Evolutionary conservation across 2,888 invertebrate genomes (phyloP), one percentile per base, ranked within the genome.

Genomic region (Microctonus brassicae): DNA sequence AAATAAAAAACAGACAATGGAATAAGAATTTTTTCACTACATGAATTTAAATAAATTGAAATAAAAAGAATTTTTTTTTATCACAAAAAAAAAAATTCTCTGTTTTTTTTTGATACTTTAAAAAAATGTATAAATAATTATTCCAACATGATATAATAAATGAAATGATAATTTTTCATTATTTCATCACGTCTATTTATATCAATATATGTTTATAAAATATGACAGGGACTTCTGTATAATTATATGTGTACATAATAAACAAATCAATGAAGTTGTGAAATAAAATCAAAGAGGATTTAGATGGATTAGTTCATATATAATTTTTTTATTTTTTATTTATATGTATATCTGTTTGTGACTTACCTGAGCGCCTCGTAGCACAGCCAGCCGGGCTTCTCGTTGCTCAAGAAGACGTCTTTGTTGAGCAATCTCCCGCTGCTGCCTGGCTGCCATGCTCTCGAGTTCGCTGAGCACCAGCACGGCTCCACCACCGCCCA

Each of bases 391-490:
- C 79, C 84, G 86, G 93, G 93, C 79, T 89, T 97, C 97, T 88
- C 97, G 96, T 88, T 97, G 96, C 89, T 97, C 97, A 83, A 98
- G 92, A 90, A 96, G 97, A 87, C 97, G 93, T 88, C 86, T 83
- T 91, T 98, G 98, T 86, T 95, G 94, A 91, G 97, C 97, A 88
- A 98, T 97, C 92, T 98, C 97, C 90, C 97, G 95, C 91, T 98
- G 97, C 91, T 98, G 98, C 86, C 97, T 92, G 88, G 96, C 92
- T 88, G 98, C 98, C 97, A 98, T 97, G 89, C 97, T 97, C 91
- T 97, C 97, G 91, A 98, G 94, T 92, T 98, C 97, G 89, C 94
- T 93, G 91, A 97, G 92, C 88, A 95, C 95, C 92, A 95, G 92
- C 94, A 93, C 93, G 91, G 93, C 94, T 90, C 95, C 95, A 92